phyloP scores from a whole-genome alignment of 2,888 invertebrate species.

The Amphipyra berbera region DNA sequence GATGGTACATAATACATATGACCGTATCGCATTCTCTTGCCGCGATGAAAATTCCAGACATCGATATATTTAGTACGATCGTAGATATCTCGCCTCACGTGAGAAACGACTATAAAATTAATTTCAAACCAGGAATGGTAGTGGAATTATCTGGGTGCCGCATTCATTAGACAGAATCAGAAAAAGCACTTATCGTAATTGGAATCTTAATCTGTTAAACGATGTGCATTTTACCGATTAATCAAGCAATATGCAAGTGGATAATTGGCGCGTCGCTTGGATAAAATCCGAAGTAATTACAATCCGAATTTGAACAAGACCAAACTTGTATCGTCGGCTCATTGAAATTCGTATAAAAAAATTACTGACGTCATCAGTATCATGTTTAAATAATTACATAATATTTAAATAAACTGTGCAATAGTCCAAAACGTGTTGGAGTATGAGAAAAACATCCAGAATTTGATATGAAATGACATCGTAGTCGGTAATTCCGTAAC shows the following conservation, averaged over 20 bases:
- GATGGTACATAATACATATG: conserved; percentile 60
- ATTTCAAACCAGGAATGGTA: conserved; percentile 61
- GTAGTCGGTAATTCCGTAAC: not conserved
- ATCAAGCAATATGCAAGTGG: conserved; percentile 30
- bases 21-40: conserved; percentile 70
- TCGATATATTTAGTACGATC: conserved; percentile 74
- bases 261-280: conserved; percentile 27
- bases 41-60: conserved; percentile 72
- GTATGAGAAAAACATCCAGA: conserved; percentile 1
- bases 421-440: conserved; percentile 8
- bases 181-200: conserved; percentile 66
- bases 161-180: conserved; percentile 61
- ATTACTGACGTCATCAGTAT: conserved; percentile 20
- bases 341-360: conserved; percentile 34
- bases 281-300: conserved; percentile 13
- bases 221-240: conserved; percentile 55
- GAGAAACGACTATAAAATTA: conserved; percentile 66
- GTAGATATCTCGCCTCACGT: conserved; percentile 68
- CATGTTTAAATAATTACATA: conserved; percentile 32
- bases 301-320: conserved; percentile 35
- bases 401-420: conserved; percentile 35
- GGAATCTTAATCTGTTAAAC: conserved; percentile 59
- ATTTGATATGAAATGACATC: conserved; percentile 7
- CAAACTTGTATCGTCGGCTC: conserved; percentile 34
- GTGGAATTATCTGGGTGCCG: conserved; percentile 62